These are phyloP conservation scores for Pelobates fuscus DNA, from an alignment of 2,113 vertebrate species.

Conservation along the genomic window DNA sequence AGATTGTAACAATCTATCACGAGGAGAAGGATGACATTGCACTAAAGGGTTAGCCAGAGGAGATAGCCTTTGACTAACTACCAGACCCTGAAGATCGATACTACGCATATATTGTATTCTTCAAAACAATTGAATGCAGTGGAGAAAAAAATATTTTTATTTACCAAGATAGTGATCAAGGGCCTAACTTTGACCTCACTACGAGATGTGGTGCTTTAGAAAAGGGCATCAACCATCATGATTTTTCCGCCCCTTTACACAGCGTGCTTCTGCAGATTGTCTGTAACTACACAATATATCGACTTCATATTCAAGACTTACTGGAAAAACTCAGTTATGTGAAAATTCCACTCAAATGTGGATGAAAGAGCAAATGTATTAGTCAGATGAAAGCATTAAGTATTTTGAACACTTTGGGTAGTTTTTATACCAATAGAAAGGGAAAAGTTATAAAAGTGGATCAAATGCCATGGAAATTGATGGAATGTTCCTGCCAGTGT, in stretches of 20 bases:
- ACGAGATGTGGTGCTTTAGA: constrained; percentile 80
- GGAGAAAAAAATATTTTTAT: constrained; percentile 79
- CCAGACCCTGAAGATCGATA: constrained; percentile 92
- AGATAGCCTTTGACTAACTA: constrained; percentile 99
- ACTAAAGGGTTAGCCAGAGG: constrained; percentile 97
- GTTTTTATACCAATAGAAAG: too few relatives aligned
- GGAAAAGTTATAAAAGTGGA: too few relatives aligned
- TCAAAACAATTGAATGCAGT: constrained; percentile 84
- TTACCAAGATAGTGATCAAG: constrained; percentile 88
- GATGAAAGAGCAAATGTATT: too few relatives aligned
- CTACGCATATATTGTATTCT: constrained; percentile 86
- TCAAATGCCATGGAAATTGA: too few relatives aligned
- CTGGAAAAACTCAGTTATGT: too few relatives aligned
- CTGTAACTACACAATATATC: background rate
- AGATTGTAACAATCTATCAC: constrained; percentile 99
- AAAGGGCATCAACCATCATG: constrained; percentile 58
- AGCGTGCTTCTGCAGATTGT: background rate
- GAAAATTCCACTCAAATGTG: too few relatives aligned
- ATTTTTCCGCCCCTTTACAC: background rate
- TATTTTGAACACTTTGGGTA: too few relatives aligned
- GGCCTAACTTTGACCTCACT: constrained; percentile 85
- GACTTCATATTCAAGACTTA: too few relatives aligned
- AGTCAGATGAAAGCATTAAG: too few relatives aligned
- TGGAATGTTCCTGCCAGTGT: too few relatives aligned
- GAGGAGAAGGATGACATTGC: constrained; percentile 82